phyloP scores from a whole-genome alignment of 2,113 vertebrate genomes.

The Labrus mixtus region DNA sequence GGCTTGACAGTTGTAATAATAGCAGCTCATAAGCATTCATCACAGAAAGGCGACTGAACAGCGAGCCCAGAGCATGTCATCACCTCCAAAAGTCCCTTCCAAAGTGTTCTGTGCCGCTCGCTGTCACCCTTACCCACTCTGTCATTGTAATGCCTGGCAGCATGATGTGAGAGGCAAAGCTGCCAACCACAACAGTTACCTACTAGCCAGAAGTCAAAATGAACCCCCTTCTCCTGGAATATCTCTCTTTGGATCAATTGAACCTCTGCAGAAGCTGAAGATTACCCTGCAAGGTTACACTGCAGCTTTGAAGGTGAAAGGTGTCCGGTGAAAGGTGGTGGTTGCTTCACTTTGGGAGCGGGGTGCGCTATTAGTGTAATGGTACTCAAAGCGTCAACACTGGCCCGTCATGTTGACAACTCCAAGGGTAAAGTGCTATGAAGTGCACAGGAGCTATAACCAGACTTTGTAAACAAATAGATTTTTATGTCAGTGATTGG shows the following conservation, averaged over 20 bases:
- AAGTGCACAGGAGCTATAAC: not conserved
- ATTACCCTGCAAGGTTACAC: slow-evolving; percentile 58
- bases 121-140: slow-evolving; percentile 39
- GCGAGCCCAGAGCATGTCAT: slow-evolving; percentile 39
- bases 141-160: slow-evolving; percentile 8
- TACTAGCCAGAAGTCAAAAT: slow-evolving; percentile 46
- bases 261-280: slow-evolving; percentile 60
- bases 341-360: slow-evolving; percentile 45
- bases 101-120: slow-evolving; percentile 12
- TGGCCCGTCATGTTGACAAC: slow-evolving; percentile 15
- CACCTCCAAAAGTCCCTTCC: slow-evolving; percentile 41
- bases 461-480: not conserved
- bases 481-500: not conserved
- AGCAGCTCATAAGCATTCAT: slow-evolving; percentile 56
- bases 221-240: slow-evolving; percentile 25
- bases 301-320: slow-evolving; percentile 69
- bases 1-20: slow-evolving; percentile 13
- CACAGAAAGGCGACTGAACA: slow-evolving; percentile 9
- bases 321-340: slow-evolving; percentile 52
- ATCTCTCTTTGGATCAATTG: slow-evolving; percentile 57
- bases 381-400: slow-evolving; percentile 46
- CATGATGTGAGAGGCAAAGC: slow-evolving; percentile 40
- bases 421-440: slow-evolving; percentile 25
- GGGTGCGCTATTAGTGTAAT: slow-evolving; percentile 65
- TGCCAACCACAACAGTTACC: slow-evolving; percentile 44